Evolutionary conservation across 2,797 vertebrate species (phyloP).

Genomic region (Sebastes miniatus): DNA sequence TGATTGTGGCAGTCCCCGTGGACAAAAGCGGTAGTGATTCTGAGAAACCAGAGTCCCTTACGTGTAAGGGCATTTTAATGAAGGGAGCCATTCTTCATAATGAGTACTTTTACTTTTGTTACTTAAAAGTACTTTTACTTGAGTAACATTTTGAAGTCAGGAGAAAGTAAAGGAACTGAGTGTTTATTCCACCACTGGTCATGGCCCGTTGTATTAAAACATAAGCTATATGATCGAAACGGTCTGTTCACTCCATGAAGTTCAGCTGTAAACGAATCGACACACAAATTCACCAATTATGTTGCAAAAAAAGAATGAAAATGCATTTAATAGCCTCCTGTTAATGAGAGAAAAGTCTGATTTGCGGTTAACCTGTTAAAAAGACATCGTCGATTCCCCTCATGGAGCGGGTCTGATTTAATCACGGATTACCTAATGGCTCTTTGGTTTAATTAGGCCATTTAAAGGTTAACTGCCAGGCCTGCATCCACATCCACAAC

Average conservation of each 20-base stretch:
- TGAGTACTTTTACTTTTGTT: not conserved
- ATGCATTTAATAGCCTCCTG: not conserved
- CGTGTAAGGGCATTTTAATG: too few species aligned
- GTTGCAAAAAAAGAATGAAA: not conserved
- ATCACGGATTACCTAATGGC: conserved; percentile 64
- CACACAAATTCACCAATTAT: not conserved
- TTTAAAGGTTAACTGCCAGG: conserved; percentile 79
- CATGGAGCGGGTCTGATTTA: conserved; percentile 57
- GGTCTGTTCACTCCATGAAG: not conserved
- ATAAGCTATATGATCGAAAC: not conserved
- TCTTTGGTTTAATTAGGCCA: conserved; percentile 72
- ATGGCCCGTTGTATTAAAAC: not conserved
- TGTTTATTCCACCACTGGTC: not conserved
- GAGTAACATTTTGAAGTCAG: not conserved
- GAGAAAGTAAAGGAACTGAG: not conserved
- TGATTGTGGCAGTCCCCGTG: not conserved
- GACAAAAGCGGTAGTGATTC: not conserved
- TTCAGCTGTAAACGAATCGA: not conserved
- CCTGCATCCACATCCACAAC: conserved; percentile 42
- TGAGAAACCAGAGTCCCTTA: not conserved
- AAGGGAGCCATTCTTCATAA: too few species aligned
- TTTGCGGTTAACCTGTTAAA: conserved; percentile 34
- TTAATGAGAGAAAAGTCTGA: not conserved
- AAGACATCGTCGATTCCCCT: conserved; percentile 38
- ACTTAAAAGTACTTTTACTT: not conserved